These are phyloP conservation scores for Chymomyza amoena DNA, from an alignment of 2,888 invertebrate species.

Conservation along the genomic window DNA sequence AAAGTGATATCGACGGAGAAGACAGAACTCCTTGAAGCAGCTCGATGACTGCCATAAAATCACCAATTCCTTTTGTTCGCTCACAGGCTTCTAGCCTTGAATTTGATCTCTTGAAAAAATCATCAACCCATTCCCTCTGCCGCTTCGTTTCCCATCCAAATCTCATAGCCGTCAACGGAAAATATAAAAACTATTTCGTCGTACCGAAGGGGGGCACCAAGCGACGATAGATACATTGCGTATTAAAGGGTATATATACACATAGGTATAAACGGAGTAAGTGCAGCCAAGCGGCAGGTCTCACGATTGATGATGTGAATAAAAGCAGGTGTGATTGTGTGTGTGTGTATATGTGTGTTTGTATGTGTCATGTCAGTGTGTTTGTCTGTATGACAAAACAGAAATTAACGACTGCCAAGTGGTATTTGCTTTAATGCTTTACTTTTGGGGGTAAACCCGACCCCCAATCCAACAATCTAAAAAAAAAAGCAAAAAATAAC, in stretches of 20 bases:
- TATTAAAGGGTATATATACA: background rate
- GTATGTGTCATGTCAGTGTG: background rate
- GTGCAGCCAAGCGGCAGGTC: constrained; percentile 51
- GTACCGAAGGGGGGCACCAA: too few relatives aligned
- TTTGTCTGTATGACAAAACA: background rate
- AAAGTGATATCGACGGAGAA: too few relatives aligned
- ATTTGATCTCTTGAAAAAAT: too few relatives aligned
- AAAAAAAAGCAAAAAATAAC: background rate
- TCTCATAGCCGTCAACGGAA: too few relatives aligned
- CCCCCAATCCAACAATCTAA: too few relatives aligned
- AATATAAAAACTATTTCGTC: too few relatives aligned
- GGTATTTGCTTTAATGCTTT: background rate
- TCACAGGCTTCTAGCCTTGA: too few relatives aligned
- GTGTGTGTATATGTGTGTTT: constrained; percentile 7
- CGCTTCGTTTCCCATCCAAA: too few relatives aligned
- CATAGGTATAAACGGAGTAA: constrained; percentile 27
- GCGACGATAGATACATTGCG: background rate
- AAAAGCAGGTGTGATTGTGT: constrained; percentile 48
- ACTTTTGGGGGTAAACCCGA: background rate
- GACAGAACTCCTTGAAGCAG: too few relatives aligned
- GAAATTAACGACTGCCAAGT: constrained; percentile 1
- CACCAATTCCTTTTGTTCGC: too few relatives aligned
- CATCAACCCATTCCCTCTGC: too few relatives aligned
- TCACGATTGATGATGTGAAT: constrained; percentile 58
- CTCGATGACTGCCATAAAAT: too few relatives aligned